Base-by-base conservation (phyloP, 2,797 vertebrate genomes). In the Parotocinclus haroldoi region DNA sequence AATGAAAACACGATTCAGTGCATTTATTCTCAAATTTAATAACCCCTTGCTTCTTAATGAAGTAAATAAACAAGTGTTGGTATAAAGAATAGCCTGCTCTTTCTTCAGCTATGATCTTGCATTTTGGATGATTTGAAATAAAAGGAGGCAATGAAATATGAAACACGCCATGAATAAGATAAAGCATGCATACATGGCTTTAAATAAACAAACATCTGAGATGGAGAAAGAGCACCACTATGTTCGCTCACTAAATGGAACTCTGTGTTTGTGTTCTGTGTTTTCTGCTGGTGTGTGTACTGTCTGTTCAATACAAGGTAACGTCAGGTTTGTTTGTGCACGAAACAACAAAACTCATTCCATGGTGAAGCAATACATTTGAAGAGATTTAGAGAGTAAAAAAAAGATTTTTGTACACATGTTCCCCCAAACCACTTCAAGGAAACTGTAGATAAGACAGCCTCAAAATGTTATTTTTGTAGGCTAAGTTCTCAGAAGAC, bases 381-480 rank as follows among this genome's bases (percentile, higher is more conserved):
- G 18, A 8, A 16, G 8, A 40, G 36, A 69, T 69, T 44, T 13
- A 63, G 69, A 60, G 56, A 38, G 64, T n/a, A 42, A 50, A 58
- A 63, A n/a, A 64, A 67, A 69, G 66, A 39, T 67, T 71, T 45
- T 17, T 1, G 61, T 67, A 50, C 59, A 40, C 17, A 64, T 74
- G 60, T 59, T 53, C 39, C 14, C 50, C 66, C 40, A 57, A n/a
- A 17, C 38, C 45, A 57, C 59, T 67, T 78, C 70, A 78, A 75
- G 69, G 76, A 69, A 69, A 68, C 51, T 50, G 61, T 65, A 64
- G 73, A 72, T 79, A 75, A 69, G 79, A 72, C 61, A 63, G 42
- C 54, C 55, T 71, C 39, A 67, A 75, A 75, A 71, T 64, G 59
- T 52, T 75, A 73, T 48, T 78, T 48, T 3, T 13, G 46, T 48